Base-by-base conservation (phyloP, 2,113 vertebrate species). In the Centropus unirufus region DNA sequence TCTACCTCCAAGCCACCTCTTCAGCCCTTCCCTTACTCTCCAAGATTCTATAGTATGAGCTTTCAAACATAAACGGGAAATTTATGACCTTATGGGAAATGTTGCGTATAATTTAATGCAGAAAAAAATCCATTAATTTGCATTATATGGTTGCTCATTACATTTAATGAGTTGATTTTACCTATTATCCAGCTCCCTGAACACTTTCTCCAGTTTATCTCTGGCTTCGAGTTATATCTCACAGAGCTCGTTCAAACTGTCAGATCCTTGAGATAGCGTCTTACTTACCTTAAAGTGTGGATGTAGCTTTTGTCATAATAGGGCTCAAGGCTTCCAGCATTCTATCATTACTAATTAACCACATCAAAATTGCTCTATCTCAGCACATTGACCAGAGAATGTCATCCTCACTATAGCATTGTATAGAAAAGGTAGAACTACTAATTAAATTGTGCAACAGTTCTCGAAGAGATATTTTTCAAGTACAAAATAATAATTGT, bases 301-400 rank as follows among this genome's bases (percentile, higher is more conserved):
- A 49, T 85, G 54, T 21, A 52, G 8, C 20, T 39, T 92, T 90
- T 57, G 34, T 62, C 34, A 30, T 51, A 22, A 47, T 14, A 77
- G 18, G 12, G 22, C 39, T 88, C 32, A 47, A 61, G 32, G 83
- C 32, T 22, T 82, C 27, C 32, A 82, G 14, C 20, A 42, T 72
- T 69, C 22, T 66, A 57, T 88, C 68, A 59, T 92, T 90, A 63
- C 75, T 90, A 92, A 92, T 88, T 92, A 87, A 92, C 27, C 36
- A 90, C 32, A 58, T 40, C 0, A 9, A 77, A 94, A 92, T 91
- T 93, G 47, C 39, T 32, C 80, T 83, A 81, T 82, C 23, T 92
- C 83, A 70, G 18, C 34, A 57, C 16, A 42, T 22, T 83, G 68
- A 19, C 36, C 83, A 42, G 12, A 70, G 40, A 82, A 61, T 54